Evolutionary conservation across 2,888 invertebrate species (phyloP).

Genomic region (Hololepta plana): DNA sequence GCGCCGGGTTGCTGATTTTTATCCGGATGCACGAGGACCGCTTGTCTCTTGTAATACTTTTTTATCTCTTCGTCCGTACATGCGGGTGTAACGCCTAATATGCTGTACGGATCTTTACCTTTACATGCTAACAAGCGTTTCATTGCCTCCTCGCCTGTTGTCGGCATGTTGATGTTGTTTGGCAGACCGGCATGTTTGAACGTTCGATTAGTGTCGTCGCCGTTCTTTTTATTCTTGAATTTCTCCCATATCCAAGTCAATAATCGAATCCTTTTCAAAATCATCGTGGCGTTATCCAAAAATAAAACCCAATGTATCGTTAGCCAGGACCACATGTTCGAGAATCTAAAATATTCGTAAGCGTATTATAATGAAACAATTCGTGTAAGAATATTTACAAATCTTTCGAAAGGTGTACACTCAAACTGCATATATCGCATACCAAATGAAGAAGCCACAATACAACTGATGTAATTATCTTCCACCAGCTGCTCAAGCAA

Average conservation of each 20-base stretch:
- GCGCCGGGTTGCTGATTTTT: conserved; percentile 91
- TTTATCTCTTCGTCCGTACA: conserved; percentile 89
- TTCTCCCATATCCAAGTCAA: conserved; percentile 24
- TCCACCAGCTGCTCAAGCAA: conserved; percentile 35
- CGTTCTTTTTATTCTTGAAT: conserved; percentile 22
- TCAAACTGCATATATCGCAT: conserved; percentile 64
- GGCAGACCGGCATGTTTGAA: conserved; percentile 38
- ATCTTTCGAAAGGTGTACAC: conserved; percentile 44
- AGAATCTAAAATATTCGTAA: conserved; percentile 14
- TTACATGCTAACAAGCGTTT: conserved; percentile 80
- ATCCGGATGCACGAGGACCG: conserved; percentile 88
- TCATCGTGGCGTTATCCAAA: conserved; percentile 14
- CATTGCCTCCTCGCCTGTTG: conserved; percentile 90
- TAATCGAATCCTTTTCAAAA: conserved; percentile 18
- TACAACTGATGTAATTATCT: conserved; percentile 36
- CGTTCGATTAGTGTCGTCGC: conserved; percentile 24
- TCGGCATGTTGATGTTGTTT: conserved; percentile 63
- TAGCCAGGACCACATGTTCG: conserved; percentile 20
- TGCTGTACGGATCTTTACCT: conserved; percentile 88
- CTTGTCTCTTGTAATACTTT: conserved; percentile 84
- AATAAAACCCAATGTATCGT: conserved; percentile 18
- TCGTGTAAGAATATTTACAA: neutral
- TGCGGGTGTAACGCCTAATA: conserved; percentile 54
- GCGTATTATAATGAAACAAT: neutral
- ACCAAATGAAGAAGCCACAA: conserved; percentile 65